Percentiles rank a stretch among this genome's conserved stretches.
Conservation (phyloP, 2,797 vertebrate species). For the Pangasius larnaudii region DNA sequence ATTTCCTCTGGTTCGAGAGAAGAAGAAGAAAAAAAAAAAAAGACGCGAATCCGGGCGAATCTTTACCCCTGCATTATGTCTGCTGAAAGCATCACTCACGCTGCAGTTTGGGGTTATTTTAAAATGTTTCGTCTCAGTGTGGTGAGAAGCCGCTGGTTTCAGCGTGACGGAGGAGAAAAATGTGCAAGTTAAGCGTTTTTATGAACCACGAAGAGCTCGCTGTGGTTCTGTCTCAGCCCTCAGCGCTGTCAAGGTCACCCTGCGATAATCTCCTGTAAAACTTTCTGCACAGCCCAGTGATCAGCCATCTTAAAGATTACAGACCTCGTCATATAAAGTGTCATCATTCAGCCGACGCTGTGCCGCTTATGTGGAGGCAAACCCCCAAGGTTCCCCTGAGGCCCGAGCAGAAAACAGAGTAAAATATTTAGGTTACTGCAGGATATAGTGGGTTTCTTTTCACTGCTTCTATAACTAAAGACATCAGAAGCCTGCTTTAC, state of each 20-base stretch:
- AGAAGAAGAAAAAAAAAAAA: not conserved
- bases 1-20: conserved; percentile 10
- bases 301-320: conserved; percentile 57
- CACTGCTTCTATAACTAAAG: not conserved
- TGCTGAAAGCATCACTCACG: not conserved
- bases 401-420: conserved; percentile 26
- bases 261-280: conserved; percentile 48
- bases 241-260: conserved; percentile 56
- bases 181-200: conserved; percentile 37
- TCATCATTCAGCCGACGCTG: conserved; percentile 38
- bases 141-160: conserved; percentile 13
- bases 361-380: conserved; percentile 38
- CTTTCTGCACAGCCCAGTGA: conserved; percentile 52
- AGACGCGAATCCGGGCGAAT: not conserved
- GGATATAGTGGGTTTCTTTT: not conserved
- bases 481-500: not conserved
- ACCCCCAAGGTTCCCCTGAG: conserved; percentile 43
- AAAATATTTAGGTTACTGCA: conserved; percentile 14
- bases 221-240: conserved; percentile 8
- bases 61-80: conserved; percentile 15
- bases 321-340: conserved; percentile 40
- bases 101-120: conserved; percentile 11
- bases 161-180: conserved; percentile 41
- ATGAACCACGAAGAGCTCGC: conserved; percentile 21
- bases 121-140: not conserved